Percentiles rank a stretch among this genome's conserved stretches.
phyloP scores from a whole-genome alignment of 2,797 vertebrate species.

The Pitangus sulphuratus region DNA sequence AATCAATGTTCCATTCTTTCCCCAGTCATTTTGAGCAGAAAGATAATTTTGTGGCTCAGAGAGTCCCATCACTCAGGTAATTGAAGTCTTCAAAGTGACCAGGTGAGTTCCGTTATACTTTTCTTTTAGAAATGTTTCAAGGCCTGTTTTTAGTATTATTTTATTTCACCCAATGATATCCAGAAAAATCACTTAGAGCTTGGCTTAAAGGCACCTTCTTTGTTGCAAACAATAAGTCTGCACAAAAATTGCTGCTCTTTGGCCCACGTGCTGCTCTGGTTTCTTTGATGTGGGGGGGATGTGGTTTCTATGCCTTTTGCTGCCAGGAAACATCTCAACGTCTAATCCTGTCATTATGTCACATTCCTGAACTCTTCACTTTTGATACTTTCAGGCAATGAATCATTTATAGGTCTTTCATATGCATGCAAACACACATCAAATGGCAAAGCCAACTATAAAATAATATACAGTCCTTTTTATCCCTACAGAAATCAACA shows the following conservation, averaged over 20 bases:
- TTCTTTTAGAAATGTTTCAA: not conserved
- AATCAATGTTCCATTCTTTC: not conserved
- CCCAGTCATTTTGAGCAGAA: not conserved
- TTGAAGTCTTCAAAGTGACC: not conserved
- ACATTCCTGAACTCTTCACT: not conserved
- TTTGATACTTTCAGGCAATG: not conserved
- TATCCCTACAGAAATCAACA: not conserved
- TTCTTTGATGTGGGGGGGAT: not conserved
- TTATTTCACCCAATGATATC: not conserved
- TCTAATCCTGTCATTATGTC: not conserved
- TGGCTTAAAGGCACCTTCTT: not conserved
- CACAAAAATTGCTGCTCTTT: not conserved
- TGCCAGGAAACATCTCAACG: not conserved
- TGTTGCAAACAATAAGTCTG: not conserved
- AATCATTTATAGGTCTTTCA: constrained; percentile 33
- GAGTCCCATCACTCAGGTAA: not conserved
- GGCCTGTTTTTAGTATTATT: not conserved
- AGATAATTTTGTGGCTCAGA: not conserved
- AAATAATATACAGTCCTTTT: not conserved
- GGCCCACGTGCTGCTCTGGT: not conserved
- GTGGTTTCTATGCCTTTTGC: not conserved
- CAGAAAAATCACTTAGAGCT: not conserved
- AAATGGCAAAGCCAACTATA: not conserved
- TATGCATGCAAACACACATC: not conserved
- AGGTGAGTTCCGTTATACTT: not conserved